These are phyloP conservation scores for Tyto alba DNA, from an alignment of 2,113 vertebrate species.

Conservation along the genomic window DNA sequence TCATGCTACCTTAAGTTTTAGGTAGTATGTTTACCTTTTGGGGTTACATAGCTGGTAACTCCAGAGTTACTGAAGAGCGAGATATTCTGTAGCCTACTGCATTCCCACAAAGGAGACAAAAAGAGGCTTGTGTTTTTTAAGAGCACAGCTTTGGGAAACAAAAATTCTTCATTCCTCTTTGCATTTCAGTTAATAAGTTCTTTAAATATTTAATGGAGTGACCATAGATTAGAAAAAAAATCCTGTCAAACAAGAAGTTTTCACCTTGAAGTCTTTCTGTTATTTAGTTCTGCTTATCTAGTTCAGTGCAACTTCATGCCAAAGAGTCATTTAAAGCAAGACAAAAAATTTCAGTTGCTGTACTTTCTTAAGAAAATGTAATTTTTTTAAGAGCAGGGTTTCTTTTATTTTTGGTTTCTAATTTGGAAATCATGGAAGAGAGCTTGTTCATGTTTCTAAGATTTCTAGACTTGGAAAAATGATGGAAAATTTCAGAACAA, in stretches of 20 bases:
- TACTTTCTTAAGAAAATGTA: background rate
- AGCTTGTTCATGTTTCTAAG: background rate
- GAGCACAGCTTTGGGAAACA: background rate
- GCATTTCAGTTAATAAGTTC: background rate
- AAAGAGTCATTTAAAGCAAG: background rate
- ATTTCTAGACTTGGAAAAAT: background rate
- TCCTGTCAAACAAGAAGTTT: background rate
- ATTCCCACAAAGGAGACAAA: background rate
- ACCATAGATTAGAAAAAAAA: background rate
- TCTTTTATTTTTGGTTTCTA: background rate
- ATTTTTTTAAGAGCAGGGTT: background rate
- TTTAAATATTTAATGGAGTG: background rate
- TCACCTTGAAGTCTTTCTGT: background rate
- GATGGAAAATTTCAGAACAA: rapidly evolving
- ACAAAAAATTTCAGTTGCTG: background rate
- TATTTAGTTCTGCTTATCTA: background rate
- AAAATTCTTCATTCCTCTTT: background rate
- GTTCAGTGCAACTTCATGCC: background rate
- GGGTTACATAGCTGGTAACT: background rate
- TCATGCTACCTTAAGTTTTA: background rate
- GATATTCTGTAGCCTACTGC: background rate
- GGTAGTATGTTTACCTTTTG: background rate
- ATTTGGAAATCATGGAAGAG: background rate
- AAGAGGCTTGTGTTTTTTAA: background rate
- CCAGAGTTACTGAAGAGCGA: background rate